Percentiles rank a stretch among this genome's conserved stretches.
Conservation (phyloP, 2,113 vertebrate genomes). For the Pyrgilauda ruficollis region DNA sequence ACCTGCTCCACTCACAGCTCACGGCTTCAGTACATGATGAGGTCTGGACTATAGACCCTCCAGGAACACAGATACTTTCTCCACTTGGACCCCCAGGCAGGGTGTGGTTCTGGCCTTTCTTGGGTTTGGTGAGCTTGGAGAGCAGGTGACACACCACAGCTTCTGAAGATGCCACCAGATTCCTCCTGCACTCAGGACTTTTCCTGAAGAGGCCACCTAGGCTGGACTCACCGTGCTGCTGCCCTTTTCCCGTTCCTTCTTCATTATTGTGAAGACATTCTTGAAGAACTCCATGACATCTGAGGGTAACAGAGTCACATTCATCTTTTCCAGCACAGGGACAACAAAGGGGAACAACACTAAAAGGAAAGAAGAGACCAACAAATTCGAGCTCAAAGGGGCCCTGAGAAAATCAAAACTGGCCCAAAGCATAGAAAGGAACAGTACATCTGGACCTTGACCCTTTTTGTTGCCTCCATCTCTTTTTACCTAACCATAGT, state of each 20-base stretch:
- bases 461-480: neutral
- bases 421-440: neutral
- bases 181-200: neutral
- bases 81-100: neutral
- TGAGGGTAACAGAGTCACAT: constrained; percentile 66
- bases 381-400: neutral
- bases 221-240: constrained; percentile 22
- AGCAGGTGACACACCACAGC: neutral
- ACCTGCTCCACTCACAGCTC: neutral
- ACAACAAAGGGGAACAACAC: constrained; percentile 72
- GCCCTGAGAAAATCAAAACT: neutral
- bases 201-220: neutral
- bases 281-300: constrained; percentile 67
- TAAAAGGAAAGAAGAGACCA: constrained; percentile 13
- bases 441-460: neutral
- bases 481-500: neutral
- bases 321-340: constrained; percentile 71
- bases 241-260: constrained; percentile 48
- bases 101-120: neutral
- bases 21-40: neutral
- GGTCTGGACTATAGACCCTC: neutral
- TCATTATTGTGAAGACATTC: constrained; percentile 68
- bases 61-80: neutral
- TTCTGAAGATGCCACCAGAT: neutral
- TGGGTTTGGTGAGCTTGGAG: neutral